phyloP scores from a whole-genome alignment of 2,888 invertebrate species.

The Epicampocera succincta region DNA sequence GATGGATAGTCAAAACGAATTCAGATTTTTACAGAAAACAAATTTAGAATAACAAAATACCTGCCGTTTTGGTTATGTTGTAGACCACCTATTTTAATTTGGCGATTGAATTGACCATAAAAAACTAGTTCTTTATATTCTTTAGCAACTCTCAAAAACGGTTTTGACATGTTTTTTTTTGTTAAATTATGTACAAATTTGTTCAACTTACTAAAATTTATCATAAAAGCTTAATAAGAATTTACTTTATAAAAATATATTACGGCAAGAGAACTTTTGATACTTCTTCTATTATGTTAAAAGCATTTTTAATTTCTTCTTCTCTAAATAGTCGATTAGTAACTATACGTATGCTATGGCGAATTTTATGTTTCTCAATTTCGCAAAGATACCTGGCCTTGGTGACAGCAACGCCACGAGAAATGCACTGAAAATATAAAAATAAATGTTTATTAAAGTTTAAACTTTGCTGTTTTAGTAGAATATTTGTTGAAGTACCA shows the following conservation, averaged over 20 bases:
- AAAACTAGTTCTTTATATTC: too few relatives aligned
- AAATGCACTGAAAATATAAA: constrained; percentile 82
- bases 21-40: too few relatives aligned
- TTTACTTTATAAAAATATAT: constrained; percentile 2
- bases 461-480: not conserved
- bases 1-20: too few relatives aligned
- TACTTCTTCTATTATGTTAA: constrained; percentile 81
- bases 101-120: too few relatives aligned
- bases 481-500: constrained; percentile 74
- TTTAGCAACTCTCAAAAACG: too few relatives aligned
- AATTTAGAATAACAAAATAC: too few relatives aligned
- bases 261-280: constrained; percentile 78
- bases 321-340: constrained; percentile 86
- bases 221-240: too few relatives aligned
- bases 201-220: too few relatives aligned
- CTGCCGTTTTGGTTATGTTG: too few relatives aligned
- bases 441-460: constrained; percentile 8
- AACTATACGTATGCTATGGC: constrained; percentile 88
- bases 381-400: constrained; percentile 87
- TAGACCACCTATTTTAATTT: too few relatives aligned
- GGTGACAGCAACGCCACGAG: constrained; percentile 87
- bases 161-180: too few relatives aligned
- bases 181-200: too few relatives aligned
- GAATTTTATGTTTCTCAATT: constrained; percentile 85
- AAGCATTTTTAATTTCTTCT: constrained; percentile 84